Evolutionary conservation across 1,140 invertebrate genomes (phyloP).

Genomic region (Drosophila ficusphila): DNA sequence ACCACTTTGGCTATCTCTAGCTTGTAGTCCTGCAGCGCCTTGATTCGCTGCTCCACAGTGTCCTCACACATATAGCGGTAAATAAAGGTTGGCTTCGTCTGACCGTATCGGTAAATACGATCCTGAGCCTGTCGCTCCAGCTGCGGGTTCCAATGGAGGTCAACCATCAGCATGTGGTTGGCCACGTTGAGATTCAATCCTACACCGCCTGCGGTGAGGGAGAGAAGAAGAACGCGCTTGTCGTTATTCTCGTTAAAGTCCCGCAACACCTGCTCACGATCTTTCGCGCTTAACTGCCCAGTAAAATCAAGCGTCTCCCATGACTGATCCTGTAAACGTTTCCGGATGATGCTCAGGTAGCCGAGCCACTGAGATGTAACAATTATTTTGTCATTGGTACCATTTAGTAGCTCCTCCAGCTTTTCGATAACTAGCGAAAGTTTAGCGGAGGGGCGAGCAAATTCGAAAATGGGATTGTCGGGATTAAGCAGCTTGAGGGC

Average conservation of each 20-base stretch:
- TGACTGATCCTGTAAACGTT: slow-evolving; percentile 10
- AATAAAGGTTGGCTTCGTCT: slow-evolving; percentile 43
- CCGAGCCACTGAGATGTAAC: slow-evolving; percentile 52
- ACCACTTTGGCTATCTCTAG: slow-evolving; percentile 90
- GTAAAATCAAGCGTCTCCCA: slow-evolving; percentile 43
- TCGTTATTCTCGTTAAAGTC: slow-evolving; percentile 36
- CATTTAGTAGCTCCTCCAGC: slow-evolving; percentile 26
- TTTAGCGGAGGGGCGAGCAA: slow-evolving; percentile 30
- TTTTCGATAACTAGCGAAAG: slow-evolving; percentile 21
- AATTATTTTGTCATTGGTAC: slow-evolving; percentile 52
- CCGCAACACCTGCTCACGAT: slow-evolving; percentile 23
- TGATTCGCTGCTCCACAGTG: slow-evolving; percentile 93
- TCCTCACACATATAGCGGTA: slow-evolving; percentile 91
- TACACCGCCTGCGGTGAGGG: slow-evolving; percentile 55
- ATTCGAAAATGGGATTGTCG: slow-evolving; percentile 55
- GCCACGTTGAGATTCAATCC: slow-evolving; percentile 61
- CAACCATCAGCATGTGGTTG: slow-evolving; percentile 54
- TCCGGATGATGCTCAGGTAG: slow-evolving; percentile 30
- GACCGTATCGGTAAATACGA: slow-evolving; percentile 64
- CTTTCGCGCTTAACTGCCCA: slow-evolving; percentile 25
- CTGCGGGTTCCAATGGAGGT: slow-evolving; percentile 63
- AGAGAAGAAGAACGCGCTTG: slow-evolving; percentile 45
- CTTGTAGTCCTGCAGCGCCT: slow-evolving; percentile 91
- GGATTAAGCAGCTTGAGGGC: slow-evolving; percentile 27
- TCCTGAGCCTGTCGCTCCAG: slow-evolving; percentile 58